These are phyloP conservation scores for Cettia cetti DNA, from an alignment of 2,113 vertebrate species.

Conservation along the genomic window DNA sequence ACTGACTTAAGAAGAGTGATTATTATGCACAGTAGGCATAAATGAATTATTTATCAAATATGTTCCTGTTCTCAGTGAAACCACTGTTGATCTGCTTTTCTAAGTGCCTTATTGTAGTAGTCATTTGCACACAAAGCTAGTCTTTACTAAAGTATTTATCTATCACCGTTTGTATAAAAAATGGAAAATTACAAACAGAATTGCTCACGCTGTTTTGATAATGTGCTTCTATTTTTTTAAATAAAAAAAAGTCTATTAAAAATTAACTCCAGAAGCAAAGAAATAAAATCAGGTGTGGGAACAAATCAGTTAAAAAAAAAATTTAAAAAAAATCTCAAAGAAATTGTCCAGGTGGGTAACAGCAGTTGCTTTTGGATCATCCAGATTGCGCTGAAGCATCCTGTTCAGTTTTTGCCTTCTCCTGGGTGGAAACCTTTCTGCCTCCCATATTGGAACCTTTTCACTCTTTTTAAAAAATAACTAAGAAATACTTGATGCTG, in stretches of 20 bases:
- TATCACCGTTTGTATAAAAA: conserved; percentile 65
- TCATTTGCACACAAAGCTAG: conserved; percentile 70
- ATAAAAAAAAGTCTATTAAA: not conserved
- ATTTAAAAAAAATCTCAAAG: not conserved
- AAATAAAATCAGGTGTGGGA: not conserved
- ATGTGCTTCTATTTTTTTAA: not conserved
- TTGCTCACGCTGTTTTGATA: not conserved
- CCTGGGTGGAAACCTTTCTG: not conserved
- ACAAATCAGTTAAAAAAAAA: not conserved
- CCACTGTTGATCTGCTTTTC: conserved; percentile 56
- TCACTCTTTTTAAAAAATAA: not conserved
- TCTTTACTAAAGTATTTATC: conserved; percentile 72
- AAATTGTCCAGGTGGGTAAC: not conserved
- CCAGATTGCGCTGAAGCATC: not conserved
- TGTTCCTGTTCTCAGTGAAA: conserved; percentile 70
- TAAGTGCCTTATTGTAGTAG: conserved; percentile 52
- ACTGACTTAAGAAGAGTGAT: conserved; percentile 58
- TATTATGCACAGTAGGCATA: conserved; percentile 75
- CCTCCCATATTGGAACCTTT: not conserved
- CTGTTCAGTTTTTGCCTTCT: not conserved
- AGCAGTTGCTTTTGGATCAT: not conserved
- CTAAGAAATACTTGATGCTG: not conserved
- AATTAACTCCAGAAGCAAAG: not conserved
- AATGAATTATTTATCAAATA: conserved; percentile 81
- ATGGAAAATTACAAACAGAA: conserved; percentile 50